Conservation (phyloP, 2,797 vertebrate genomes). For the Synanceia verrucosa region DNA sequence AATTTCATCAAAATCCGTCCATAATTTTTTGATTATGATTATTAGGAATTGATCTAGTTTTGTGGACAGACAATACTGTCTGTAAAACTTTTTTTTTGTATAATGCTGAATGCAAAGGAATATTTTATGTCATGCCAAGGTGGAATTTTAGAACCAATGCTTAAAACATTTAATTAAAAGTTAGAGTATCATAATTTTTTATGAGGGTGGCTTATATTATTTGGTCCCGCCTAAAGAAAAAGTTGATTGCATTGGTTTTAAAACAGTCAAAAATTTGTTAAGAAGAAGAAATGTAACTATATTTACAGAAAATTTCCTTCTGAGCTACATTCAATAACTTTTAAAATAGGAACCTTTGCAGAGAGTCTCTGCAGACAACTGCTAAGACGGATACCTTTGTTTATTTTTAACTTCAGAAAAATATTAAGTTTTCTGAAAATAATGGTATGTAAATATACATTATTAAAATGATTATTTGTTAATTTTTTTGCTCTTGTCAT, state of each 20-base stretch:
- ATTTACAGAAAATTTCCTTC: not conserved
- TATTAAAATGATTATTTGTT: not conserved
- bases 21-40: no score
- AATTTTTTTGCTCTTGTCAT: not conserved
- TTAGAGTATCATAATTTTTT: not conserved
- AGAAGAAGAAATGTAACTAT: not conserved
- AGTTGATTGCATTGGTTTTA: not conserved
- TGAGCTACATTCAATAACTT: not conserved
- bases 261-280: not conserved
- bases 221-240: not conserved
- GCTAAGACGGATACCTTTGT: not conserved
- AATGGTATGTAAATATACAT: not conserved
- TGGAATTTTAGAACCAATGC: no score
- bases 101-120: not conserved
- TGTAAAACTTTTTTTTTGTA: not conserved
- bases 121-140: no score
- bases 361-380: not conserved
- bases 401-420: not conserved
- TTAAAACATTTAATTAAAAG: constrained; percentile 7
- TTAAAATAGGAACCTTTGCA: not conserved
- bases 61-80: not conserved
- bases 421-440: not conserved
- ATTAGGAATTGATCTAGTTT: no score
- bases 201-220: not conserved
- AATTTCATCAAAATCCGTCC: no score